Conservation (phyloP, 1,140 invertebrate genomes). For the Steinernema feltiae region DNA sequence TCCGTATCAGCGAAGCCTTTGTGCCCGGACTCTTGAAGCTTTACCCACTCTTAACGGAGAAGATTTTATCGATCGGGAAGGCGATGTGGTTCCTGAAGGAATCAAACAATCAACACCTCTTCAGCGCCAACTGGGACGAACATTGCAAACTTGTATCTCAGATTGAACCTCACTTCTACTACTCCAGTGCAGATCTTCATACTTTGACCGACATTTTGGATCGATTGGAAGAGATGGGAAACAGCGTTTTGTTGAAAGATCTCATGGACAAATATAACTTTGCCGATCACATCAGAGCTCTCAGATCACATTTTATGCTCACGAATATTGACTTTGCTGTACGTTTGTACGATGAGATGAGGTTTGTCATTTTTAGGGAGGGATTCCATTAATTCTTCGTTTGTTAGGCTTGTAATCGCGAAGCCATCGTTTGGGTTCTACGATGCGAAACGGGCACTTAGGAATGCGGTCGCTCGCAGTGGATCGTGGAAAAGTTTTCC, state of each 20-base stretch:
- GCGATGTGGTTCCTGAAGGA: conserved; percentile 7
- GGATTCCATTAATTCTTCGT: not conserved
- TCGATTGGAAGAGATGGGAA: not conserved
- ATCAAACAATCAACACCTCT: not conserved
- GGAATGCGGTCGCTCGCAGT: not conserved
- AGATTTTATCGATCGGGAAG: not conserved
- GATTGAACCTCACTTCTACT: not conserved
- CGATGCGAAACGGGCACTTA: not conserved
- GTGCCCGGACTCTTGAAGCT: not conserved
- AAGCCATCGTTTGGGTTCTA: not conserved
- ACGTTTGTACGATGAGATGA: not conserved
- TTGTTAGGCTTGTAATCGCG: not conserved
- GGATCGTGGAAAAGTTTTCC: not conserved
- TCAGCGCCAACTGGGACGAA: not conserved
- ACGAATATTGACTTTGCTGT: not conserved
- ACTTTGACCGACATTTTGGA: not conserved
- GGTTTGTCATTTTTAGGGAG: not conserved
- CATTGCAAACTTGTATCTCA: not conserved
- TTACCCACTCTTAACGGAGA: not conserved
- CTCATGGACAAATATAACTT: not conserved
- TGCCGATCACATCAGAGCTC: not conserved
- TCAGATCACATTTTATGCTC: not conserved
- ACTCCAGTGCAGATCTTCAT: not conserved
- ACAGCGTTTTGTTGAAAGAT: not conserved
- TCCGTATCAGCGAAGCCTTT: not conserved